Evolutionary conservation across 2,797 vertebrate species (phyloP), one percentile per base, ranked within the genome.

Genomic region (Eutrigla gurnardus): DNA sequence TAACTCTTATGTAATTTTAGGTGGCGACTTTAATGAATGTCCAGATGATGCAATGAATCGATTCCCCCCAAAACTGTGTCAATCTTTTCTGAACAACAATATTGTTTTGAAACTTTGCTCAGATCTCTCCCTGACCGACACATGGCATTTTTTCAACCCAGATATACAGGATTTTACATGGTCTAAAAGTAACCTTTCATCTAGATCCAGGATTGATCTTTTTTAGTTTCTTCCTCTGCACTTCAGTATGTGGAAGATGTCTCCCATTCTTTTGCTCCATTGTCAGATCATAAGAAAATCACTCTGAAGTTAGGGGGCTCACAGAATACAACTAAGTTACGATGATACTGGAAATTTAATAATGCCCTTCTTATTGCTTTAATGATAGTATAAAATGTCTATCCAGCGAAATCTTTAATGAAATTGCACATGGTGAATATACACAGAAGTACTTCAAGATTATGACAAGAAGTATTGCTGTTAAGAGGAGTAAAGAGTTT

Each of bases 151-250:
- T 32, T 43, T 60, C 8, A 42, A 61, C 12, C 40, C 58, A 32
- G 40, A 61, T 32, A 61, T 32, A 43, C n/a, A 60, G n/a, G 12
- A 60, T 25, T 62, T 62, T 35, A 62, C 60, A 10, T 62, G 60
- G 59, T 25, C n/a, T 33, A 61, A 61, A 6, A 35, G 7, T 15
- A 46, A 62, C 10, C 14, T 46, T 15, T 15, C 60, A 45, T 45
- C 35, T 43, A 61, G 18, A 46, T 62, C 42, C 13, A 62, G 25
- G 9, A 62, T 46, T 46, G 40, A 62, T 12, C n/a, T n/a, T n/a
- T 35, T 33, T 46, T 62, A 18, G 5, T 62, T 35, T 45, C 42
- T 35, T 46, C 13, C 13, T 62, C 60, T 11, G 37, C 37, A 40
- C 37, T 59, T 40, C 57, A 59, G n/a, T 59, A 18, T 59, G 37